Percentiles rank a stretch among this genome's conserved stretches.
These are phyloP conservation scores for Centroberyx gerrardi DNA, from an alignment of 2,797 vertebrate species.

Conservation along the genomic window DNA sequence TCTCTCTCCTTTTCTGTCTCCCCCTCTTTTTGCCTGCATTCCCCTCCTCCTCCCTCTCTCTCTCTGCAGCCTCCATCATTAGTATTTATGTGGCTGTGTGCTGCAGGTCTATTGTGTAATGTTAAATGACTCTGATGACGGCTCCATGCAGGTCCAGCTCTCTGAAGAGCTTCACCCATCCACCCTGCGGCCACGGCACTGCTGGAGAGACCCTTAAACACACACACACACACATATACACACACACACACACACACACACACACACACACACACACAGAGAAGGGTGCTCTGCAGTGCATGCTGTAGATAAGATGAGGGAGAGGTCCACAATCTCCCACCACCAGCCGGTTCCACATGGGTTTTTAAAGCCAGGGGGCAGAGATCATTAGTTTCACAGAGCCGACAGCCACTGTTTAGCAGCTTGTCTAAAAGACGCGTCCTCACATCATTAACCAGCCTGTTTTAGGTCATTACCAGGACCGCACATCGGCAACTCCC, in stretches of 20 bases:
- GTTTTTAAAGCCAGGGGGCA: conserved; percentile 17
- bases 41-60: conserved; percentile 1
- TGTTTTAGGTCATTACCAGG: conserved; percentile 54
- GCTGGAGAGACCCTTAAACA: not conserved
- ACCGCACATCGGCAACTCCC: conserved; percentile 7
- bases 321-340: conserved; percentile 59
- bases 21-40: not conserved
- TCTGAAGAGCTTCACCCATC: conserved; percentile 39
- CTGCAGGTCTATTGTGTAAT: conserved; percentile 60
- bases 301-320: conserved; percentile 65
- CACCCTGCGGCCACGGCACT: not conserved
- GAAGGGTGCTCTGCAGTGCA: conserved; percentile 32
- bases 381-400: conserved; percentile 16
- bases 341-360: conserved; percentile 47
- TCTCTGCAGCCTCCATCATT: conserved; percentile 31
- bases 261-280: conserved; percentile 3
- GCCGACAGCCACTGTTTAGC: conserved; percentile 26
- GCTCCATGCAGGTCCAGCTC: conserved; percentile 40
- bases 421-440: conserved; percentile 47
- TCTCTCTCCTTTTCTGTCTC: not conserved
- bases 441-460: conserved; percentile 34
- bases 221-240: not conserved
- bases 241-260: conserved; percentile 4
- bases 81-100: conserved; percentile 35
- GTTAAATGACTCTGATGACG: conserved; percentile 64